These are phyloP conservation scores for Philotrypesis tridentata DNA, from an alignment of 1,140 invertebrate genomes.

Conservation along the genomic window DNA sequence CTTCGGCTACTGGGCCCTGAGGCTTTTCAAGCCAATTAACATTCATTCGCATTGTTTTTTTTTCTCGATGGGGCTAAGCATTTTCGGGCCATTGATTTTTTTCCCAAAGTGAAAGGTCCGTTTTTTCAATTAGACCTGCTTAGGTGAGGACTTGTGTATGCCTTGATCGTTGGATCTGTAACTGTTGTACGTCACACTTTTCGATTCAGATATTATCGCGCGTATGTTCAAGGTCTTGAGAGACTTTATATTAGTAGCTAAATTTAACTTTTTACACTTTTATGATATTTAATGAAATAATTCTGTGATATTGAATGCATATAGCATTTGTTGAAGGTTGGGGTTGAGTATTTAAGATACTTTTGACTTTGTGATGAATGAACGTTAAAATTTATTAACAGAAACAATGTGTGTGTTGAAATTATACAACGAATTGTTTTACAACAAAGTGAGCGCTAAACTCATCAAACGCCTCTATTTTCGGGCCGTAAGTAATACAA, in stretches of 20 bases:
- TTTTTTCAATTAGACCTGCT: not conserved
- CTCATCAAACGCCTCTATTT: not conserved
- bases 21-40: conserved; percentile 17
- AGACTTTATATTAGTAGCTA: too few species aligned
- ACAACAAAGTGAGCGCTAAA: not conserved
- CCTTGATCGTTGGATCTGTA: too few species aligned
- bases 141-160: not conserved
- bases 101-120: conserved; percentile 36
- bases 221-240: not conserved
- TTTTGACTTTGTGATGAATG: not conserved
- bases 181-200: too few species aligned
- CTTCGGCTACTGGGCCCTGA: not conserved
- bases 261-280: too few species aligned
- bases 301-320: too few species aligned
- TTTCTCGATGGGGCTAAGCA: not conserved
- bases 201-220: not conserved
- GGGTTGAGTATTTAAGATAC: not conserved
- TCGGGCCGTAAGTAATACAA: not conserved
- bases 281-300: too few species aligned
- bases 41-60: conserved; percentile 2
- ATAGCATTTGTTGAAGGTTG: not conserved
- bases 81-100: not conserved
- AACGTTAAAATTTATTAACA: conserved; percentile 45
- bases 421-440: conserved; percentile 1
- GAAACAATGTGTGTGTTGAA: conserved; percentile 2